These are phyloP conservation scores for Ormyrus thymus DNA, from an alignment of 2,888 invertebrate species.

Conservation along the genomic window DNA sequence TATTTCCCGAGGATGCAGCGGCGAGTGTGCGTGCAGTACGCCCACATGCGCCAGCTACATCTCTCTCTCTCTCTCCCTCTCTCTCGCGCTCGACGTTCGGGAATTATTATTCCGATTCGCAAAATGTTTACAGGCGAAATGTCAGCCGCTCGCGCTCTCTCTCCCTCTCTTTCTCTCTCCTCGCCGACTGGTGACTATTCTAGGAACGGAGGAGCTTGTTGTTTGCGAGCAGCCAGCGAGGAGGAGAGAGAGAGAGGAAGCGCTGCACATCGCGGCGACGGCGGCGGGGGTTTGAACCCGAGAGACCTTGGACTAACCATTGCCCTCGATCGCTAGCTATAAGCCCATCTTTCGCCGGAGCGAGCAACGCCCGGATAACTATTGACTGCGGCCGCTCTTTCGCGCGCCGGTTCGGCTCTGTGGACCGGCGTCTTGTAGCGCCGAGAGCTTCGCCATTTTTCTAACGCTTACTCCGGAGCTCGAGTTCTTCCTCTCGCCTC, in stretches of 20 bases:
- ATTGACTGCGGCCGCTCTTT: constrained; percentile 59
- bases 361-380: constrained; percentile 66
- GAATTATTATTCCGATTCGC: constrained; percentile 62
- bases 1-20: constrained; percentile 58
- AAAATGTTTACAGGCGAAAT: constrained; percentile 61
- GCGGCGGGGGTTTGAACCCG: constrained; percentile 69
- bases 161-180: constrained; percentile 37
- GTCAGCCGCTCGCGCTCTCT: constrained; percentile 54
- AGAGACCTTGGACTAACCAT: constrained; percentile 74
- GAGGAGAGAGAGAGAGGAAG: constrained; percentile 59
- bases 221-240: constrained; percentile 58
- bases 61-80: constrained; percentile 47
- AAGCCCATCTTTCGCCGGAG: constrained; percentile 58
- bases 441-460: constrained; percentile 45
- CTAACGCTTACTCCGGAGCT: background rate
- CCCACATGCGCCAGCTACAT: constrained; percentile 34
- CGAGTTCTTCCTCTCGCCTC: background rate
- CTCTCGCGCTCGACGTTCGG: constrained; percentile 52
- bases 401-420: constrained; percentile 13
- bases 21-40: constrained; percentile 18
- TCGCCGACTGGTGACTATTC: constrained; percentile 65
- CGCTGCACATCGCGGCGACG: constrained; percentile 62
- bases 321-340: constrained; percentile 74
- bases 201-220: constrained; percentile 65
- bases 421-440: too few species aligned